phyloP scores from a whole-genome alignment of 2,113 vertebrate genomes.

The Rhizomys pruinosus region DNA sequence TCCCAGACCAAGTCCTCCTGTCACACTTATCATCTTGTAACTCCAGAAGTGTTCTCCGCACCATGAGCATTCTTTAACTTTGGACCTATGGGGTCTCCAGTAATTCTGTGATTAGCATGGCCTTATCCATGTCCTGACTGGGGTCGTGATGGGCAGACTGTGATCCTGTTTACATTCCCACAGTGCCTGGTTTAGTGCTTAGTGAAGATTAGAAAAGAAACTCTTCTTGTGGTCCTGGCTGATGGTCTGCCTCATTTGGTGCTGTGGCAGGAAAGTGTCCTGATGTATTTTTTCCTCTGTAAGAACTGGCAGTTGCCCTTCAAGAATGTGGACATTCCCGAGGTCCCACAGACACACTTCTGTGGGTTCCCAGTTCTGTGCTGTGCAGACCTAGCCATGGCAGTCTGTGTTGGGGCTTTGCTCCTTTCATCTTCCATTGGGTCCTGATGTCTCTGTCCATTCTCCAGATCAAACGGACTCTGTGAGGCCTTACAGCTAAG shows the following conservation, averaged over 20 bases:
- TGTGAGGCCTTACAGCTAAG: background rate
- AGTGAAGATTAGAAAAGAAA: background rate
- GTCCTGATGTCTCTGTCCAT: background rate
- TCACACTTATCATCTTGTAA: background rate
- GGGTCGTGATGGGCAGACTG: accelerated
- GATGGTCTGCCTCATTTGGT: background rate
- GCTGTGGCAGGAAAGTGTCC: background rate
- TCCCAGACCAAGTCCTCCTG: background rate
- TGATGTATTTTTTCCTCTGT: background rate
- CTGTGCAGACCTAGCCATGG: background rate
- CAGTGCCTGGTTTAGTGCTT: background rate
- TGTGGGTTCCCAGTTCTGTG: background rate
- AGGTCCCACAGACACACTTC: background rate
- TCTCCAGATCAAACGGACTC: background rate
- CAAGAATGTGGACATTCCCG: background rate
- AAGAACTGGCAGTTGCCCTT: background rate
- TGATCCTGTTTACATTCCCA: background rate
- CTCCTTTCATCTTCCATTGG: background rate
- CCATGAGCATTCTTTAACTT: background rate
- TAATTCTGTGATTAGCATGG: background rate
- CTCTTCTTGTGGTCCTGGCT: background rate
- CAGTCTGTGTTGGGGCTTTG: background rate
- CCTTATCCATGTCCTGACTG: background rate
- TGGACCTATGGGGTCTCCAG: background rate
- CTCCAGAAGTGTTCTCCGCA: background rate